Base-by-base conservation (phyloP, 2,888 invertebrate species). In the Tholera decimalis region DNA sequence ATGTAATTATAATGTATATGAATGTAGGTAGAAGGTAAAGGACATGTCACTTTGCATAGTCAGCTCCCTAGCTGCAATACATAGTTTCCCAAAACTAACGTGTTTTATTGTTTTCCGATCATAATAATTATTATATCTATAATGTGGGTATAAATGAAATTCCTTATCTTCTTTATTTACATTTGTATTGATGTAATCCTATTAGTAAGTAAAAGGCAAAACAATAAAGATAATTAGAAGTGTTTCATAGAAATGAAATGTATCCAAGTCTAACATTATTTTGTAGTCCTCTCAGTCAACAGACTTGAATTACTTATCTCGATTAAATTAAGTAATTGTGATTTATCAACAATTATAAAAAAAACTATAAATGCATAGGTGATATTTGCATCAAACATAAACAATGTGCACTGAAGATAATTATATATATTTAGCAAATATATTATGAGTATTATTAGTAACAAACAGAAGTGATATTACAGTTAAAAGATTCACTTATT, bases 361-460 rank as follows among this genome's bases (percentile, higher is more conserved):
- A 30, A 33, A 28, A 37, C n/a, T 18, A 28, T 60, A 35, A 26
- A 39, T 43, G 2, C 20, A 30, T 4, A n/a, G 20, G 22, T 55
- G 46, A 37, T 58, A 43, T 46, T 43, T 50, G 41, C 37, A 49
- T 24, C 44, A 64, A 56, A 69, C 55, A 37, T 43, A 59, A 62
- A 51, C 53, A 65, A 63, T 65, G 51, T 66, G 39, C 60, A 57
- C 20, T 58, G 43, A 58, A 59, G 63, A 26, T 73, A 63, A 55
- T 49, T 7, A 68, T 71, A 41, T 57, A 59, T 66, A 57, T 58
- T 54, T 57, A 62, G 43, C 62, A 51, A 73, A 59, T 43, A 46
- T 58, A 59, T 60, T 51, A 64, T 46, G 71, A 82, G 74, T 77
- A 71, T 73, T 82, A 74, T 63, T 58, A 77, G 47, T 73, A 77